Evolutionary conservation across 2,888 invertebrate species (phyloP), one percentile per base, ranked within the genome.

Genomic region (Harpalus rubripes): DNA sequence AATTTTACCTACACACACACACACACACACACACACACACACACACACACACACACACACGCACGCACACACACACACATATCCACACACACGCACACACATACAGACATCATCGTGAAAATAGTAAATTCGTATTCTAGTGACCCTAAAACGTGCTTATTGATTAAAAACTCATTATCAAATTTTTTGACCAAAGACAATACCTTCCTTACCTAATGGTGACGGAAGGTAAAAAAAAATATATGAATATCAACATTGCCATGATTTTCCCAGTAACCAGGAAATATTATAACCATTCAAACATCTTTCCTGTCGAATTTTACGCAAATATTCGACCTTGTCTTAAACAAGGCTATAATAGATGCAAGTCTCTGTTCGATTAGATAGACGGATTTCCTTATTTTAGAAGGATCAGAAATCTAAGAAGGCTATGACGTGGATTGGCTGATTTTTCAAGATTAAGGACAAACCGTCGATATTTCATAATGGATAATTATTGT

Each of bases 371-470:
- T 16, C 44, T 74, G 56, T 72, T 39, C 39, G 32, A 39, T n/a
- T 7, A n/a, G n/a, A 72, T 18, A 74, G 15, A 74, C 74, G 74
- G 74, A 74, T 74, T 74, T 74, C 74, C 74, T 74, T 52, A 16
- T 74, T 74, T 12, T 16, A 12, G 56, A 74, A 41, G 18, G 52
- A 74, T 74, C 56, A 74, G 22, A 22, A 18, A 59, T 63, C 63
- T 18, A 22, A 63, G 59, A 63, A 63, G 63, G 63, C 3, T 63
- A 12, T 63, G 63, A 63, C 63, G 63, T 63, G 16, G 59, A 59
- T 12, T 26, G 63, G 26, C 4, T 5, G 63, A 63, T 63, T 63
- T 18, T 63, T 63, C 22, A 63, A 10, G 63, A 63, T 22, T 16
- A 18, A 63, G 63, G 63, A 63, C 63, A 63, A 12, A 8, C 8